Base-by-base conservation (phyloP, 1,140 invertebrate species). In the Globodera ellingtonae region DNA sequence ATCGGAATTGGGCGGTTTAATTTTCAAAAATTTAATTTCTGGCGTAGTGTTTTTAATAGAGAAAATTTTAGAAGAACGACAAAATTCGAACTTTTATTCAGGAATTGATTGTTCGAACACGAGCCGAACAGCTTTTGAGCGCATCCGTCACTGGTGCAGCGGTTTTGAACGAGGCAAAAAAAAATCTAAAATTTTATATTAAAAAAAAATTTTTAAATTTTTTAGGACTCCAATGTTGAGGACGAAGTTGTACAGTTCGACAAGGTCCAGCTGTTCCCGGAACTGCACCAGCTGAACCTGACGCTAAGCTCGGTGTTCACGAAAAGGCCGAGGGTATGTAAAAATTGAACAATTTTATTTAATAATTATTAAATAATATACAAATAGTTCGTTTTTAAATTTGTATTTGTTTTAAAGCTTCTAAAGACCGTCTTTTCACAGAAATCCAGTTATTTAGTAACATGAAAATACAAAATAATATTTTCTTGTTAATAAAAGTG, bases 31-130 rank as follows among this genome's bases (percentile, higher is more conserved):
- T 35, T 35, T 35, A 2, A 35, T 35, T 35, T 35, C 35, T 35
- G 35, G 35, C 35, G 35, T 35, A 35, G 1, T 35, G 35, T 35
- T 35, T 35, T 35, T 35, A 35, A 35, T 35, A 50, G 5, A 67
- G 48, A 75, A 50, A 7, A 52, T 46, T 48, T 70, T 47, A 65
- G n/a, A 76, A 66, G 21, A 76, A 7, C n/a, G 44, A 62, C 48
- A 77, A 35, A 67, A 47, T 46, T 24, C 15, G 18, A 24, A 79
- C 4, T 35, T 6, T 46, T 69, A 69, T 83, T 65, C 50, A 84
- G 83, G 83, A 84, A 78, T 70, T 84, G 46, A 83, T 84, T 74
- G 83, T 84, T 21, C 72, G 74, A 65, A 84, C 83, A 15, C 72
- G 81, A 78, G 52, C 65, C 24, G 84, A 84, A 62, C 50, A 21